Evolutionary conservation across 1,140 invertebrate genomes (phyloP).

Genomic region (Eubasilissa regina): DNA sequence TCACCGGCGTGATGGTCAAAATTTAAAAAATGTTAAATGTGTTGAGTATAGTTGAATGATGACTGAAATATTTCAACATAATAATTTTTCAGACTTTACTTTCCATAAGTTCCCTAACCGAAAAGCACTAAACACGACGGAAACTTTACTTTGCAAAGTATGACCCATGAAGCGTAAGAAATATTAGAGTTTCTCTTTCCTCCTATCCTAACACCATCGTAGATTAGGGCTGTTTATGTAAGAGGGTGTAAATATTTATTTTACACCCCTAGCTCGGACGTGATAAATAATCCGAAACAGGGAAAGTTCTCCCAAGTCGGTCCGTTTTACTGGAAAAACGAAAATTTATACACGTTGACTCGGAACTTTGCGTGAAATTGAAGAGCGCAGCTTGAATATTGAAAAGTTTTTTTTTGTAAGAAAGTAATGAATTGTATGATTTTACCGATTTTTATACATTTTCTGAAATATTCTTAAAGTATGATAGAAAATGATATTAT

Average conservation of each 20-base stretch:
- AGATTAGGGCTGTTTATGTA: conserved; percentile 59
- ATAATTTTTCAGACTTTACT: conserved; percentile 10
- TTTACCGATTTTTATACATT: conserved; percentile 4
- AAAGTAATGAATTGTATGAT: conserved; percentile 19
- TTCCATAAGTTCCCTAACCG: conserved; percentile 8
- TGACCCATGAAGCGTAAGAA: conserved; percentile 38
- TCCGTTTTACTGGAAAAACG: conserved; percentile 38
- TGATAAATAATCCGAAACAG: conserved; percentile 53
- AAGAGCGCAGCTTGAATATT: conserved; percentile 28
- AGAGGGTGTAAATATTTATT: conserved; percentile 55
- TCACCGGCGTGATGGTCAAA: too few relatives aligned
- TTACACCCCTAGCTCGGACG: conserved; percentile 44
- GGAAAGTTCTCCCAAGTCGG: conserved; percentile 45
- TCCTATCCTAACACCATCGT: conserved; percentile 56
- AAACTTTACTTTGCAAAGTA: conserved; percentile 26
- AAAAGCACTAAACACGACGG: conserved; percentile 26
- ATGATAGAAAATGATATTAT: too few relatives aligned
- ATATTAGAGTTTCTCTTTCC: conserved; percentile 38
- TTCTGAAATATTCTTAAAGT: neutral
- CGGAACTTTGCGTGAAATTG: conserved; percentile 17
- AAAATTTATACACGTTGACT: conserved; percentile 43
- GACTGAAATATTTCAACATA: too few relatives aligned
- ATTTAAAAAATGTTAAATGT: too few relatives aligned
- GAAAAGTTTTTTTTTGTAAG: neutral
- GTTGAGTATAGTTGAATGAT: too few relatives aligned